These are phyloP conservation scores for Ibycter americanus DNA, from an alignment of 2,797 vertebrate genomes.

Conservation along the genomic window DNA sequence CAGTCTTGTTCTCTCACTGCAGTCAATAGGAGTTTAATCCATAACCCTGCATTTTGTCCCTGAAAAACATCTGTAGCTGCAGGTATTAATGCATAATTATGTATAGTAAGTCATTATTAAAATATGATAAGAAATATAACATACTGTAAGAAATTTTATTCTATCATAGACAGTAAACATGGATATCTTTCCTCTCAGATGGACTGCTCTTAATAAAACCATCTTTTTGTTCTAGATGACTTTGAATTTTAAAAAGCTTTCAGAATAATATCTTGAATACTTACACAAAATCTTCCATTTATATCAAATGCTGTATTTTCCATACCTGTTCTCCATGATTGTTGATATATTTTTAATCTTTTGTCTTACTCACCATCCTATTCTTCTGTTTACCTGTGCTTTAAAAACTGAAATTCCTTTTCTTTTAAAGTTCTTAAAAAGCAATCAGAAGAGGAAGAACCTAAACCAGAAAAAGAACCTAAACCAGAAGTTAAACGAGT, in stretches of 20 bases:
- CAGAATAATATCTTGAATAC: neutral
- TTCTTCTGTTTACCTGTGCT: conserved; percentile 17
- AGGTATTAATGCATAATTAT: neutral
- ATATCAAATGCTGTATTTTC: neutral
- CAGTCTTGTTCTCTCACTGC: neutral
- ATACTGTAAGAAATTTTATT: neutral
- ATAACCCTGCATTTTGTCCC: neutral
- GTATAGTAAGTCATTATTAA: neutral
- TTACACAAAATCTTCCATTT: neutral
- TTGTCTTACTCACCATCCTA: neutral
- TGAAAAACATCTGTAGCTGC: neutral
- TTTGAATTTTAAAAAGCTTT: neutral
- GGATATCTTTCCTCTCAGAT: neutral
- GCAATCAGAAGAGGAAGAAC: conserved; percentile 76
- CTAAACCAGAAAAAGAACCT: conserved; percentile 76
- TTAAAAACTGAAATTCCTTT: conserved; percentile 72
- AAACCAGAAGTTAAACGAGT: conserved; percentile 78
- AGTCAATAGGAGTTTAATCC: neutral
- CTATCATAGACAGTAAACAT: neutral
- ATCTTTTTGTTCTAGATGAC: neutral
- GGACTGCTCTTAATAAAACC: neutral
- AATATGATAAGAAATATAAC: neutral
- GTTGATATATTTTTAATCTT: neutral
- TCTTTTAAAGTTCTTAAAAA: conserved; percentile 81
- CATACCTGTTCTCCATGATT: neutral